phyloP scores from a whole-genome alignment of 1,140 invertebrate genomes.

The Bombus superbus region DNA sequence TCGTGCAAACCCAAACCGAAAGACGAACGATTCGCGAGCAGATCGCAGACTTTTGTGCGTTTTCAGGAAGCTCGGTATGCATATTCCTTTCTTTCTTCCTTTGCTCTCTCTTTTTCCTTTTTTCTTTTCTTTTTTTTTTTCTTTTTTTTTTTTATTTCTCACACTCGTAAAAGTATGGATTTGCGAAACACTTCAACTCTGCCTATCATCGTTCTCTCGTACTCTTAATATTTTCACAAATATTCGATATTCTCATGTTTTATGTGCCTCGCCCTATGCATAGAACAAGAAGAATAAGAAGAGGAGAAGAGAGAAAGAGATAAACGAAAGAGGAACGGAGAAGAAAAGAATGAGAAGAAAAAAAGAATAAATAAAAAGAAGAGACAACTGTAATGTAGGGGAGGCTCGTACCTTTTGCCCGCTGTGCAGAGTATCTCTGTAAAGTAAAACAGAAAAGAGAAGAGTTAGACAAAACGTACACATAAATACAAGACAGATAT shows the following conservation, averaged over 20 bases:
- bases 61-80: no score
- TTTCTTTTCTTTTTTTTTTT: no score
- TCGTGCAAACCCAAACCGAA: no score
- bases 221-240: background rate
- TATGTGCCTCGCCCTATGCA: background rate
- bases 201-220: background rate
- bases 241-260: background rate
- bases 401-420: slow-evolving; percentile 80
- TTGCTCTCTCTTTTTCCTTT: no score
- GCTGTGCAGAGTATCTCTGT: slow-evolving; percentile 82
- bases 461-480: slow-evolving; percentile 79
- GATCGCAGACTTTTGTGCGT: no score
- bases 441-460: slow-evolving; percentile 81
- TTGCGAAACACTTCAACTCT: background rate
- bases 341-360: slow-evolving; percentile 7
- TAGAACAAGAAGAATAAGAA: background rate
- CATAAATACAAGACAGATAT: slow-evolving; percentile 68
- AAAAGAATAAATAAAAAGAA: slow-evolving; percentile 33
- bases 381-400: slow-evolving; percentile 56
- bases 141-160: no score
- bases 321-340: background rate
- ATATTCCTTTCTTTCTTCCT: no score
- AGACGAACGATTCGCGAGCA: no score
- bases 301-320: slow-evolving; percentile 5
- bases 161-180: background rate